Conservation (phyloP, 2,888 invertebrate species). For the Epinotia ramella region DNA sequence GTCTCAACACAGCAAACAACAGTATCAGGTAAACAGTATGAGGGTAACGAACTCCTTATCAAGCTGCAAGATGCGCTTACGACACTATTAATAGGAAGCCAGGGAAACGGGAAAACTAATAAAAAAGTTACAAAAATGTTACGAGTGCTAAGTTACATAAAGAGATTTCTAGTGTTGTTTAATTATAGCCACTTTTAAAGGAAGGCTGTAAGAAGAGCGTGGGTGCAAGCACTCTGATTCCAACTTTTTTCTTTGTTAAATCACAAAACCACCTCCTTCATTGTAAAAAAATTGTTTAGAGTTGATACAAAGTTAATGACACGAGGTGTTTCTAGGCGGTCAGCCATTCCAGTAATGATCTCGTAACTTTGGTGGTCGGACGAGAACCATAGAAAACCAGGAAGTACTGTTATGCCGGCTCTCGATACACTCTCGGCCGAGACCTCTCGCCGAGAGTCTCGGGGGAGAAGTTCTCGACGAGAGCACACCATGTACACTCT, state of each 20-base stretch:
- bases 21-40: constrained; percentile 39
- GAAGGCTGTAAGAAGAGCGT: neutral
- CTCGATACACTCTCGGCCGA: too few relatives aligned
- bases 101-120: neutral
- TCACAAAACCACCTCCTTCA: too few relatives aligned
- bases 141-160: neutral
- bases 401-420: too few relatives aligned
- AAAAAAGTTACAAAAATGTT: neutral
- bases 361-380: too few relatives aligned
- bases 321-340: too few relatives aligned
- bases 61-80: constrained; percentile 22
- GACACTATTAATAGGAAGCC: constrained; percentile 28
- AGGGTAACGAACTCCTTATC: constrained; percentile 36
- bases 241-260: neutral
- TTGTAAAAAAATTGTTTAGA: too few relatives aligned
- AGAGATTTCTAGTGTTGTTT: neutral
- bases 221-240: neutral
- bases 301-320: too few relatives aligned
- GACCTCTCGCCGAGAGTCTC: too few relatives aligned
- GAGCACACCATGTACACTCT: too few relatives aligned
- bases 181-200: neutral
- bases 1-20: constrained; percentile 34
- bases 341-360: too few relatives aligned
- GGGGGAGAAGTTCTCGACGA: too few relatives aligned
- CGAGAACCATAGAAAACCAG: too few relatives aligned